Base-by-base conservation (phyloP, 2,797 vertebrate species). In the Acropternis orthonyx region DNA sequence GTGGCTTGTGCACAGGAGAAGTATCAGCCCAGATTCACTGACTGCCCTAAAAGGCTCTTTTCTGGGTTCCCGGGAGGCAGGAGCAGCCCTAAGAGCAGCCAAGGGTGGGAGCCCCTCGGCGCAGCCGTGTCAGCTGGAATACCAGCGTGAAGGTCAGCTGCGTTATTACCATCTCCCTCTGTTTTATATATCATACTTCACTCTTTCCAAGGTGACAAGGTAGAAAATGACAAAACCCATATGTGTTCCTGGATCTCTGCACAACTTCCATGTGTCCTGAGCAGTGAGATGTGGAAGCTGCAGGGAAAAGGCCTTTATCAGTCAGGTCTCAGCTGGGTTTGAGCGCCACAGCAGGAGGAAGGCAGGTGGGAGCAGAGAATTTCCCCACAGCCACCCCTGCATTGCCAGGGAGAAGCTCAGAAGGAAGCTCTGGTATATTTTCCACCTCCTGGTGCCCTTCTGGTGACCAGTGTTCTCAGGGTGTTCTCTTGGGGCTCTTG, bases 191-290 rank as follows among this genome's bases (percentile, higher is more conserved):
- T 85, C 51, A 26, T 12, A 55, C 66, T 88, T 84, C 1, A 0
- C 14, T 86, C 59, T 66, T 96, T 89, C 91, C 80, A 89, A 88
- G 51, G 89, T 86, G 83, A 92, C 55, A 76, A 59, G 66, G 89
- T 68, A 94, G 80, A 94, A 92, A 90, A 67, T 88, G 88, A 96
- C 73, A 88, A 96, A 95, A 89, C 28, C 44, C 76, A 75, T n/a
- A 63, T 85, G 79, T 68, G 85, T 7, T 83, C 55, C 69, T 91
- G 84, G 62, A 77, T 37, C 82, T 90, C 63, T 78, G 59, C 30
- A 69, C 44, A 17, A 3, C 43, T 81, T 88, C 89, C 37, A n/a
- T 80, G 65, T 56, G 49, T 54, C 48, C 87, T 0, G 7, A 71
- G 77, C 52, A 32, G 22, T 0, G 10, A 66, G 79, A 28, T 0